These are phyloP conservation scores for Alosa sapidissima DNA, from an alignment of 2,797 vertebrate species.

Conservation along the genomic window DNA sequence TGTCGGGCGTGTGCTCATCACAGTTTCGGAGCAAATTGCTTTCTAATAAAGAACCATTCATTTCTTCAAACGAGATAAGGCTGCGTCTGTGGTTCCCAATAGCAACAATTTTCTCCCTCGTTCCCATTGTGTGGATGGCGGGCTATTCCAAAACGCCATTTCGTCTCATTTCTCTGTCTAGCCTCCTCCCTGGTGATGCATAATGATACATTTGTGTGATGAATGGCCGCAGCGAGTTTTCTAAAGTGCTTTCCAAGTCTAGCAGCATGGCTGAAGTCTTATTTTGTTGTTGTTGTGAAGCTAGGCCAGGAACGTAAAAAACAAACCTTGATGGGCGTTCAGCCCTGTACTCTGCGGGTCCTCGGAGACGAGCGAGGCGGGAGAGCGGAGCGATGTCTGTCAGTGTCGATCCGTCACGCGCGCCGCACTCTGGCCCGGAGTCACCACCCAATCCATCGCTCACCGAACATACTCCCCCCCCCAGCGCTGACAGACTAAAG, in stretches of 20 bases:
- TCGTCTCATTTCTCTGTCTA: not conserved
- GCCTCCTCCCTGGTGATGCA: not conserved
- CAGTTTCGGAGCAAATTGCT: slow-evolving; percentile 48
- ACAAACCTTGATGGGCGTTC: not conserved
- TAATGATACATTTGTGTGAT: not conserved
- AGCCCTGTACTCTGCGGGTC: not conserved
- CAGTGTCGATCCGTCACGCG: not conserved
- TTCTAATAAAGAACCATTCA: slow-evolving; percentile 47
- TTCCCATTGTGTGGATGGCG: not conserved
- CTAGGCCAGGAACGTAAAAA: not conserved
- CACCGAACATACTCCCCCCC: not conserved
- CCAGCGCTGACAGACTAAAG: not conserved
- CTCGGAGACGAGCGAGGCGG: not conserved
- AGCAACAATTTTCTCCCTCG: not conserved
- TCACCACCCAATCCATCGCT: not conserved
- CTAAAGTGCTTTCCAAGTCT: not conserved
- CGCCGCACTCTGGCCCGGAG: not conserved
- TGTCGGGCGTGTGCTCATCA: slow-evolving; percentile 48
- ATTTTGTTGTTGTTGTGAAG: not conserved
- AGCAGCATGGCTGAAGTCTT: not conserved
- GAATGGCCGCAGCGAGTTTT: not conserved
- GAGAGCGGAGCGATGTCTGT: not conserved
- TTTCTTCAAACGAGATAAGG: not conserved
- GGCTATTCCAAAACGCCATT: not conserved
- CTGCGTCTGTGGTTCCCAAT: not conserved